phyloP scores from a whole-genome alignment of 2,113 vertebrate species.

The Plectropomus leopardus region DNA sequence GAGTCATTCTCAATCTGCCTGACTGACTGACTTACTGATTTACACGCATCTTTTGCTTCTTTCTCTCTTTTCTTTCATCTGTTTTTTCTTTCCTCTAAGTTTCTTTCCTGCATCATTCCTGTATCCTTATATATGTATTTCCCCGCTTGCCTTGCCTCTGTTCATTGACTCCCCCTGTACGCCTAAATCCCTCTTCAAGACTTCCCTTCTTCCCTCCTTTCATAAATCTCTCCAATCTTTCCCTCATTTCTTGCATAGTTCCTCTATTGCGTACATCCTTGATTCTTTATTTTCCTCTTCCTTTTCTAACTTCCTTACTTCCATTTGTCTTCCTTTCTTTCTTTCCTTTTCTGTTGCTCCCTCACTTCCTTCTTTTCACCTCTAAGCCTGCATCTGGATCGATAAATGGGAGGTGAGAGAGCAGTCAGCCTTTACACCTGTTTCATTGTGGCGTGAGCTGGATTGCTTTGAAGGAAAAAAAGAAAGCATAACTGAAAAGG shows the following conservation, averaged over 20 bases:
- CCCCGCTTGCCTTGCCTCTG: not conserved
- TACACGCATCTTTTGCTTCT: constrained; percentile 23
- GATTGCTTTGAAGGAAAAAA: constrained; percentile 42
- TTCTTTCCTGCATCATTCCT: not conserved
- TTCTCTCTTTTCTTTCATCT: constrained; percentile 21
- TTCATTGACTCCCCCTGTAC: not conserved
- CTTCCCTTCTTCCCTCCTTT: not conserved
- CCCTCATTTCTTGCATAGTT: not conserved
- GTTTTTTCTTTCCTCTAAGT: not conserved
- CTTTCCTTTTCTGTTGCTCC: constrained; percentile 21
- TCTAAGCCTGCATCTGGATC: constrained; percentile 34
- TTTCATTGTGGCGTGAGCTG: constrained; percentile 46
- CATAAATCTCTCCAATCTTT: not conserved
- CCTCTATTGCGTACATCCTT: not conserved
- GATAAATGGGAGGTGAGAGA: constrained; percentile 51
- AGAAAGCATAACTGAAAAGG: constrained; percentile 36
- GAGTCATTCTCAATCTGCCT: constrained; percentile 35
- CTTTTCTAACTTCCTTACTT: not conserved
- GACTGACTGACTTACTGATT: constrained; percentile 44
- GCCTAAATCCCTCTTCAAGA: not conserved
- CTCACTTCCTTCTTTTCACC: constrained; percentile 24
- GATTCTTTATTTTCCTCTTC: not conserved
- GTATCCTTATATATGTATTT: no score
- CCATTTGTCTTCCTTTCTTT: not conserved
- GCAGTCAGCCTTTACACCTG: constrained; percentile 30